phyloP scores from a whole-genome alignment of 1,140 invertebrate species.

The Stegodyphus mimosarum region DNA sequence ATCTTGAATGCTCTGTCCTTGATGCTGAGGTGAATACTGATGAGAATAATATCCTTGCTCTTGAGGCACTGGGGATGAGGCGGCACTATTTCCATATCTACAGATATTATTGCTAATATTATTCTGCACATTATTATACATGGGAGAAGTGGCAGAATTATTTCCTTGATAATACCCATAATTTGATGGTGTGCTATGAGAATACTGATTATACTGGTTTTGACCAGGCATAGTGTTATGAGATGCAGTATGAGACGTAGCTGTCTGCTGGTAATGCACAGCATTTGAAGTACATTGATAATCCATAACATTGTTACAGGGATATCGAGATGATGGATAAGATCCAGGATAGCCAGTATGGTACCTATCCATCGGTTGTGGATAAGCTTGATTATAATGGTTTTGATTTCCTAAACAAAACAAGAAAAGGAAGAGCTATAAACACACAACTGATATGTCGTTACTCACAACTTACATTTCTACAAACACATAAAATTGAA shows the following conservation, averaged over 20 bases:
- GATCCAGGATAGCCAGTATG: constrained; percentile 38
- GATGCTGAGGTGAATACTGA: constrained; percentile 33
- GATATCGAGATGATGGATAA: constrained; percentile 40
- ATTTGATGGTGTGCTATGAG: constrained; percentile 30
- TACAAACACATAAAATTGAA: too few species aligned
- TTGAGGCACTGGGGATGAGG: constrained; percentile 53
- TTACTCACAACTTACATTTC: too few species aligned
- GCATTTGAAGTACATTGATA: constrained; percentile 44
- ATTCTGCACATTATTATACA: constrained; percentile 25
- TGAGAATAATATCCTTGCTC: constrained; percentile 52
- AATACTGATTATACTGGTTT: constrained; percentile 49
- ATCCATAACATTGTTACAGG: constrained; percentile 28
- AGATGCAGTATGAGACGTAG: constrained; percentile 12
- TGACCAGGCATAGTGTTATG: constrained; percentile 28
- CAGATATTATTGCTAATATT: constrained; percentile 36
- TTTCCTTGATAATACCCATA: constrained; percentile 49
- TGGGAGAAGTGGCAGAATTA: constrained; percentile 21
- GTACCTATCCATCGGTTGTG: constrained; percentile 30
- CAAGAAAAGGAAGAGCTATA: not conserved
- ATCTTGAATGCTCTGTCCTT: constrained; percentile 32
- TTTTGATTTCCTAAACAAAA: constrained; percentile 38
- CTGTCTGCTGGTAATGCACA: constrained; percentile 23
- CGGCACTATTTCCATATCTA: constrained; percentile 45
- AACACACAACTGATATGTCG: too few species aligned
- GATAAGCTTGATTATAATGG: constrained; percentile 34